These are phyloP conservation scores for Odocoileus hemionus DNA, from an alignment of 2,113 vertebrate species.

Conservation along the genomic window DNA sequence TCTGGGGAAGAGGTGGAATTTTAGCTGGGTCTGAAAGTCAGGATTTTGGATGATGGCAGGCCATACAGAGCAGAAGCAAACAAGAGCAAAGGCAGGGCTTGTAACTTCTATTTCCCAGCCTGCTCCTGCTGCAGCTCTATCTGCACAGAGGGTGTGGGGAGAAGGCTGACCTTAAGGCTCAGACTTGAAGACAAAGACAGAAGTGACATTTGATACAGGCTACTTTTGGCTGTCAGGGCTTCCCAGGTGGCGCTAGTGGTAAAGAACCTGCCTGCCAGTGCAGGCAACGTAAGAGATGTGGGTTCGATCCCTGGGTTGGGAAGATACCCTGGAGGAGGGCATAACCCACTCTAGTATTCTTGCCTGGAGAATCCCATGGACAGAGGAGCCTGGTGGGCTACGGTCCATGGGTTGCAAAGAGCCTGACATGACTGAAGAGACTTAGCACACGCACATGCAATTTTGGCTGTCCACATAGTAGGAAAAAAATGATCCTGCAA, in stretches of 20 bases:
- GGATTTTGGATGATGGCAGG: neutral
- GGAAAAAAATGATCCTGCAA: neutral
- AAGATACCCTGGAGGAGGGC: neutral
- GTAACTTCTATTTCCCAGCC: neutral
- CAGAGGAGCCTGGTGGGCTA: neutral
- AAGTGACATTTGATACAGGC: neutral
- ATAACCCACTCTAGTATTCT: neutral
- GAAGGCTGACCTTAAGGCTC: neutral
- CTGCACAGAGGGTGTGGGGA: neutral
- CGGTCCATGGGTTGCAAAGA: neutral
- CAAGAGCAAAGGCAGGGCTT: neutral
- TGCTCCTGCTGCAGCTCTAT: neutral
- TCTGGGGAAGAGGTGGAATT: neutral
- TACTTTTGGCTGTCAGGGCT: neutral
- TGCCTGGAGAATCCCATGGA: neutral
- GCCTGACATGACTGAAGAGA: neutral
- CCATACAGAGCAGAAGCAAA: neutral
- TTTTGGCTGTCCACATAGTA: neutral
- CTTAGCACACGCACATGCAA: rapidly evolving
- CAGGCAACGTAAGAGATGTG: neutral
- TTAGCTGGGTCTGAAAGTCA: neutral
- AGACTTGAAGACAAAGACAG: neutral
- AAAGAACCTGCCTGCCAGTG: neutral
- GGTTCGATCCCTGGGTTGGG: neutral
- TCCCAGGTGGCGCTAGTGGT: neutral